A percentile compares a stretch with the other conserved stretches of the same genome.
These are phyloP conservation scores for Eupithecia subfuscata DNA, from an alignment of 2,888 invertebrate species.

Conservation along the genomic window DNA sequence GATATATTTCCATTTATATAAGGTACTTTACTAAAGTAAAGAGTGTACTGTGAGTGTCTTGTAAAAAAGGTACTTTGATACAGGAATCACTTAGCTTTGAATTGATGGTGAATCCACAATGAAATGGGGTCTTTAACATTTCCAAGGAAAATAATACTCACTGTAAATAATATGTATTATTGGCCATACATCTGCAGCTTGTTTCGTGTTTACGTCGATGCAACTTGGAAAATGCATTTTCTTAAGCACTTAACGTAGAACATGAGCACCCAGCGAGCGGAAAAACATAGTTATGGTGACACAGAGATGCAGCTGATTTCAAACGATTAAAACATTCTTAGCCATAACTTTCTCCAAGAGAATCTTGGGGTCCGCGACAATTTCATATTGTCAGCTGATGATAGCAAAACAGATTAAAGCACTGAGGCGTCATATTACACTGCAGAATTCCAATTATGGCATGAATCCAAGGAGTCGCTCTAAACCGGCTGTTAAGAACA, in stretches of 20 bases:
- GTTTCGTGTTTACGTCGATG: slow-evolving; percentile 15
- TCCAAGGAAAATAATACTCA: not conserved
- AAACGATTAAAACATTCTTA: slow-evolving; percentile 40
- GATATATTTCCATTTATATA: not conserved
- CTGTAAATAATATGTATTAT: not conserved
- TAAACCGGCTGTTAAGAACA: not conserved
- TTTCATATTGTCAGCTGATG: slow-evolving; percentile 6
- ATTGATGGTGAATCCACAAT: not conserved
- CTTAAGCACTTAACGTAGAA: slow-evolving; percentile 16
- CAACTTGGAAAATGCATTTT: slow-evolving; percentile 26
- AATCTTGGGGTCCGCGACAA: slow-evolving; percentile 18
- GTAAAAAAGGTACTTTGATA: not conserved
- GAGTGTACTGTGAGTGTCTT: too few relatives aligned
- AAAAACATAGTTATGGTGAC: slow-evolving; percentile 37
- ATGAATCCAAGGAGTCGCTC: slow-evolving; percentile 8
- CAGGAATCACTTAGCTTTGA: not conserved
- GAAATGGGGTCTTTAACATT: not conserved
- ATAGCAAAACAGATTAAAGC: slow-evolving; percentile 12
- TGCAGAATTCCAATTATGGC: slow-evolving; percentile 7
- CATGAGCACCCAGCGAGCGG: slow-evolving; percentile 31
- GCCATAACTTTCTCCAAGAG: slow-evolving; percentile 33
- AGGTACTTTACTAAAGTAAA: too few relatives aligned
- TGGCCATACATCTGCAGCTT: slow-evolving; percentile 12
- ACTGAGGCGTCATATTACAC: slow-evolving; percentile 3
- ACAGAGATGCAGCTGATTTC: slow-evolving; percentile 37